Conservation (phyloP, 2,797 vertebrate species). For the Cyclura pinguis region DNA sequence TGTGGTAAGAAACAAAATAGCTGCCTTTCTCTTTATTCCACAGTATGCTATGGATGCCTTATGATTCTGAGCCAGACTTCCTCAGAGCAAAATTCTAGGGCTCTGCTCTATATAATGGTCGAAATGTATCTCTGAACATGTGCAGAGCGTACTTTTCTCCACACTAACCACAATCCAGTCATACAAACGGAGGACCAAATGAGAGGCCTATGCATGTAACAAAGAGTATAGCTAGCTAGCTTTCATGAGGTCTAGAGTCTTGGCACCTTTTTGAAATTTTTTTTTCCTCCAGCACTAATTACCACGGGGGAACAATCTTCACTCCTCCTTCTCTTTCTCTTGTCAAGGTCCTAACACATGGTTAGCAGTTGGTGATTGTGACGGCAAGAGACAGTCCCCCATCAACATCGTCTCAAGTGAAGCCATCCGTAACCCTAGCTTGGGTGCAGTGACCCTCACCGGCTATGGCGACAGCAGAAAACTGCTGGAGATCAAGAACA, state of each 20-base stretch:
- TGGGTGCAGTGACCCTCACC: conserved; percentile 4
- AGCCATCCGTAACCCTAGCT: background rate
- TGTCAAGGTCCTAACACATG: conserved; percentile 18
- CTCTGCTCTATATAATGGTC: background rate
- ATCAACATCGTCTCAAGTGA: background rate
- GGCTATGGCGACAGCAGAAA: conserved; percentile 14
- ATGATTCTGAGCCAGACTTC: background rate
- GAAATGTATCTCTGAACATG: background rate
- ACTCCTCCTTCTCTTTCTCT: background rate
- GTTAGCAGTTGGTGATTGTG: background rate
- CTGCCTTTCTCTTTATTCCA: background rate
- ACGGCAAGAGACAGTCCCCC: conserved; percentile 13
- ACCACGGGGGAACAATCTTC: background rate
- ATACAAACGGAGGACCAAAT: background rate
- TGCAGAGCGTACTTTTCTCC: background rate
- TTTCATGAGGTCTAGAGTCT: background rate
- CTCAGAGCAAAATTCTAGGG: background rate
- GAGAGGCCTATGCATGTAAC: background rate
- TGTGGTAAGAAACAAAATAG: conserved; percentile 33
- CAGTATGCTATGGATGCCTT: background rate
- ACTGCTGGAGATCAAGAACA: conserved; percentile 22
- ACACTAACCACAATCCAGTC: background rate
- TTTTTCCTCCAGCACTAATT: background rate
- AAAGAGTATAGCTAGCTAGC: background rate
- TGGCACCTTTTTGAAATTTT: background rate